Evolutionary conservation across 2,113 vertebrate genomes (phyloP).

Genomic region (Microcebus ravelobensis): DNA sequence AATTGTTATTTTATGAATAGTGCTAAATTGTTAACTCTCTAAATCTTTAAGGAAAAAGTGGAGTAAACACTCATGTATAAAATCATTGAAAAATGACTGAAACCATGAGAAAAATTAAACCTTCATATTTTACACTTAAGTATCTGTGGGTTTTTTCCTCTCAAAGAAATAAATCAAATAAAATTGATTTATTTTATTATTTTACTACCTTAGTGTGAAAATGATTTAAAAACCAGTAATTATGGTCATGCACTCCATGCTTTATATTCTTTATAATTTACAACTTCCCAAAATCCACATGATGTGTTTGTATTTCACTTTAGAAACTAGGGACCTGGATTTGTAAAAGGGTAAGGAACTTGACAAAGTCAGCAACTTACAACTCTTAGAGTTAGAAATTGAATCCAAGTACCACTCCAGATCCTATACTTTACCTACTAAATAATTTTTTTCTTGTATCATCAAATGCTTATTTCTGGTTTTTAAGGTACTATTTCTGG

Average conservation of each 20-base stretch:
- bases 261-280: not conserved
- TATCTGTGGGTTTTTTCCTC: not conserved
- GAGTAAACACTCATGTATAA: not conserved
- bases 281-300: not conserved
- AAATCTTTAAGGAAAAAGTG: conserved; percentile 6
- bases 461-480: not conserved
- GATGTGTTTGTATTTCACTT: not conserved
- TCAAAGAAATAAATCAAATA: not conserved
- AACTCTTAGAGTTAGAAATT: not conserved
- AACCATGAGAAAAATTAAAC: not conserved
- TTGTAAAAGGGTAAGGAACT: not conserved
- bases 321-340: not conserved
- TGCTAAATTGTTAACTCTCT: not conserved
- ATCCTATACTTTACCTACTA: not conserved
- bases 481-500: not conserved
- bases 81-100: not conserved
- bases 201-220: not conserved
- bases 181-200: not conserved
- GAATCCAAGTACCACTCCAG: not conserved
- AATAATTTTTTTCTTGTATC: not conserved
- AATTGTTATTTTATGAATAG: not conserved
- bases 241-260: not conserved
- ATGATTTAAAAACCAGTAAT: not conserved
- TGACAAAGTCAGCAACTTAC: not conserved
- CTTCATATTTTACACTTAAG: not conserved